Conservation (phyloP, 1,140 invertebrate genomes). For the Polypedilum vanderplanki region DNA sequence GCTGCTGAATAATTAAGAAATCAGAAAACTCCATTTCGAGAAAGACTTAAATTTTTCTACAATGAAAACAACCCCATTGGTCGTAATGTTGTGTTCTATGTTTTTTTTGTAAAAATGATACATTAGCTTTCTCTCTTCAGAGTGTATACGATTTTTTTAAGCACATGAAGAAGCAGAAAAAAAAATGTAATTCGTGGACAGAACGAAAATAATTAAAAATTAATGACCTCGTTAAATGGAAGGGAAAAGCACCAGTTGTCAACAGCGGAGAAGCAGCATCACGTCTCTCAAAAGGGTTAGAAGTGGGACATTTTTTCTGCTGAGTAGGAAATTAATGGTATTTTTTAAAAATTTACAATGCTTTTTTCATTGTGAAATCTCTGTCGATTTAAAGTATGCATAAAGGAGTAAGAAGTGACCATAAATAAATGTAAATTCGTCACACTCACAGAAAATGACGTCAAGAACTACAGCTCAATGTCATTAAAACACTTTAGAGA, state of each 20-base stretch:
- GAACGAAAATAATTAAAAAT: conserved; percentile 23
- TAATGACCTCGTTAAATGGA: conserved; percentile 25
- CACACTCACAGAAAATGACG: too few species aligned
- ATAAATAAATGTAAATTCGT: not conserved
- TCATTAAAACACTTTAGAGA: not conserved
- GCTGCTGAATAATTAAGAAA: too few species aligned
- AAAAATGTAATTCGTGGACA: conserved; percentile 16
- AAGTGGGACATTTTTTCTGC: not conserved
- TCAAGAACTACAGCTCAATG: too few species aligned
- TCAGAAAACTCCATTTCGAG: too few species aligned
- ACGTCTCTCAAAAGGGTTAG: conserved; percentile 19
- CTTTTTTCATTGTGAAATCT: not conserved
- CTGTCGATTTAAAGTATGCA: too few species aligned
- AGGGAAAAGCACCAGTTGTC: conserved; percentile 27
- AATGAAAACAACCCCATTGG: too few species aligned
- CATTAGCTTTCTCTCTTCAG: not conserved
- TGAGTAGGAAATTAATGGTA: conserved; percentile 10
- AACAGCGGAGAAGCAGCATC: not conserved
- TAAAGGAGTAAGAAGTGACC: not conserved
- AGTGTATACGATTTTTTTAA: not conserved
- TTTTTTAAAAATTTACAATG: not conserved
- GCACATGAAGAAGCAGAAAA: not conserved
- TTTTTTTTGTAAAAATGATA: too few species aligned
- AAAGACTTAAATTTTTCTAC: too few species aligned
- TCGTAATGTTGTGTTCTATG: too few species aligned